Base-by-base conservation (phyloP, 1,140 invertebrate genomes). In the Lethrus apterus region DNA sequence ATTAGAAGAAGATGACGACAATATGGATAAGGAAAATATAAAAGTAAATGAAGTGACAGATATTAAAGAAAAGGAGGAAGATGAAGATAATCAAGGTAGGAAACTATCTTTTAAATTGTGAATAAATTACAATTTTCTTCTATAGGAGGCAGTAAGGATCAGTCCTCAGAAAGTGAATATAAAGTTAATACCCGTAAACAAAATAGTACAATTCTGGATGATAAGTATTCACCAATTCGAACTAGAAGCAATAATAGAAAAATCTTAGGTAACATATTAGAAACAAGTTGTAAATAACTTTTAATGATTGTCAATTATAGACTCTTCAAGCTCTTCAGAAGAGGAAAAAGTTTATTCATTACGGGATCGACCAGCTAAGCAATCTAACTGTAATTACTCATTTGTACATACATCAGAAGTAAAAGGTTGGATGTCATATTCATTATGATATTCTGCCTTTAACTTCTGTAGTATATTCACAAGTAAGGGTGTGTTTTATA, bases 331-430 rank as follows among this genome's bases (percentile, higher is more conserved):
- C 23, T 56, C 57, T 20, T 55, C 53, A 26, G 40, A 36, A 15
- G 60, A 51, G 14, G 52, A 41, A 45, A 50, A 46, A 40, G 53
- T 30, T 8, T 65, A 65, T 50, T 59, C 56, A 0, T 52, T 65
- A 29, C 54, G 63, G 34, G 46, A 60, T 18, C 53, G 62, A 8
- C 21, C 35, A 8, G 53, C 58, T 9, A 63, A 63, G 48, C 51
- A 40, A 19, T 41, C 46, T 15, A 36, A 23, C n/a, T n/a, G n/a
- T n/a, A n/a, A n/a, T n/a, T n/a, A n/a, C n/a, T n/a, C n/a, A n/a
- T n/a, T n/a, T n/a, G n/a, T n/a, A n/a, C n/a, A n/a, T n/a, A n/a
- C n/a, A n/a, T n/a, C n/a, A n/a, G n/a, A n/a, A n/a, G n/a, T n/a
- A n/a, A n/a, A n/a, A n/a, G n/a, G n/a, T n/a, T n/a, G n/a, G n/a